Evolutionary conservation across 1,140 invertebrate species (phyloP).

Genomic region (Cyrtorhinus lividipennis): DNA sequence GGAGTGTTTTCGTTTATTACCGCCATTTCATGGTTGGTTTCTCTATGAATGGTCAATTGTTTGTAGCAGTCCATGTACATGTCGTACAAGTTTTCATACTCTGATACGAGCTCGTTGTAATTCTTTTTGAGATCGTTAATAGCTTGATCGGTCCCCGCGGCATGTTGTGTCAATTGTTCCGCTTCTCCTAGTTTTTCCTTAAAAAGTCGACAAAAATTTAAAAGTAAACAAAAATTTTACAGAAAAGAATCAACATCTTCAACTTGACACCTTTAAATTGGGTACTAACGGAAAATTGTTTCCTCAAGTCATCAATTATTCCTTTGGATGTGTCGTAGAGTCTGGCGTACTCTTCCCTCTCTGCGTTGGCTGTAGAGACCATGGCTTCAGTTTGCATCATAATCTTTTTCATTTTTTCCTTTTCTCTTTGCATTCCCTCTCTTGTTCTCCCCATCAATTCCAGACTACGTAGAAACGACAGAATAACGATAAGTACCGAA

Average conservation of each 20-base stretch:
- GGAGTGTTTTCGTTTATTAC: not conserved
- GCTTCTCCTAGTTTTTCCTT: not conserved
- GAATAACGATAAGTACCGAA: not conserved
- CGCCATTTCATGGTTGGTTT: not conserved
- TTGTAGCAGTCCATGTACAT: not conserved
- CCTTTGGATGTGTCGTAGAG: not conserved
- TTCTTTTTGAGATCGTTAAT: not conserved
- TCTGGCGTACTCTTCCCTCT: not conserved
- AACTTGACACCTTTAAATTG: too few species aligned
- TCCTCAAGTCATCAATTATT: constrained; percentile 1
- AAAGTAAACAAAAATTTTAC: too few species aligned
- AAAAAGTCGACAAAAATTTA: too few species aligned
- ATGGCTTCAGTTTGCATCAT: not conserved
- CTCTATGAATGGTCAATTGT: not conserved
- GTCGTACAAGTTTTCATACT: not conserved
- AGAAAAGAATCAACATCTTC: too few species aligned
- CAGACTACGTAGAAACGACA: constrained; percentile 1
- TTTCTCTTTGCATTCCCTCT: constrained; percentile 3
- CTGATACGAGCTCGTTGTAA: not conserved
- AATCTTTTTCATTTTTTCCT: not conserved
- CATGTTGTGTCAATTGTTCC: not conserved
- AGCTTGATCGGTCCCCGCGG: not conserved
- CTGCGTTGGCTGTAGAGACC: not conserved
- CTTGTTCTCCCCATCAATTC: not conserved
- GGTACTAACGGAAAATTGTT: not conserved